Evolutionary conservation across 1,140 invertebrate genomes (phyloP).

Genomic region (Apocrypta bakeri): DNA sequence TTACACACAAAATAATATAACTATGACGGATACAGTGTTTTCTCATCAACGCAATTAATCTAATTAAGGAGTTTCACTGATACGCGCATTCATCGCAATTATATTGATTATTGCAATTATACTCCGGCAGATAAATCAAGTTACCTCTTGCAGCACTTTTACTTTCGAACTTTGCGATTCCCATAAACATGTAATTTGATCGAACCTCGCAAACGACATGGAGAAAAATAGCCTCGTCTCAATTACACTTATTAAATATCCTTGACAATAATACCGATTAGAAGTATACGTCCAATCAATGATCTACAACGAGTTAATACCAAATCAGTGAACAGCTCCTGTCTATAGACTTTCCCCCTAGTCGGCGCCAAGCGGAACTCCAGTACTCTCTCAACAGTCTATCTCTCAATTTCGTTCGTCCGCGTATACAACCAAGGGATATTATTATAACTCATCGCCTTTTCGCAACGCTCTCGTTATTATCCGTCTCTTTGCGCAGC

Average conservation of each 20-base stretch:
- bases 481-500: neutral
- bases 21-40: neutral
- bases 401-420: slow-evolving; percentile 15
- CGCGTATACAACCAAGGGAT: neutral
- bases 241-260: slow-evolving; percentile 28
- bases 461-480: slow-evolving; percentile 30
- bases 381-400: neutral
- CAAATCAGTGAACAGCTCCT: neutral
- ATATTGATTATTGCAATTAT: neutral
- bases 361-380: slow-evolving; percentile 1
- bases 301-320: neutral
- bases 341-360: neutral
- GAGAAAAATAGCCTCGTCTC: neutral
- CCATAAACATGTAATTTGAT: slow-evolving; percentile 11
- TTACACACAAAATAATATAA: neutral
- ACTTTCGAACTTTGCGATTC: neutral
- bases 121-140: neutral
- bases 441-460: slow-evolving; percentile 28
- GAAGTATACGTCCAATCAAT: neutral
- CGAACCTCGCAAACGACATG: neutral
- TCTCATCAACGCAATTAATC: neutral
- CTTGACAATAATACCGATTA: slow-evolving; percentile 16
- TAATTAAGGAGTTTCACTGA: slow-evolving; percentile 6
- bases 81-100: neutral
- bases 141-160: slow-evolving; percentile 13